A percentile compares a stretch with the other conserved stretches of the same genome.
Conservation (phyloP, 2,797 vertebrate species). For the Sylvilagus floridanus region DNA sequence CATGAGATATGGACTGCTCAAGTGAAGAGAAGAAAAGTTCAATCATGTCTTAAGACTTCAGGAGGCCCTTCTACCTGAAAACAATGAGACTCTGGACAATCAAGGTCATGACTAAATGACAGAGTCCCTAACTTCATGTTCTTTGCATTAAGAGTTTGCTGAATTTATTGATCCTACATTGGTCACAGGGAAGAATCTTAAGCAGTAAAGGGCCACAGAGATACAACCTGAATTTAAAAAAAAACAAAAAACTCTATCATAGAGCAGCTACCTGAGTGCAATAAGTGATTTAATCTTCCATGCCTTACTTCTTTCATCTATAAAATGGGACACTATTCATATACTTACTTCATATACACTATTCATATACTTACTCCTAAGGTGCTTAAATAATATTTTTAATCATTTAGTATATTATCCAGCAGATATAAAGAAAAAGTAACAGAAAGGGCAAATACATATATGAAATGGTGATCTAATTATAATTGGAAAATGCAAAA, state of each 20-base stretch:
- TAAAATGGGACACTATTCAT: background rate
- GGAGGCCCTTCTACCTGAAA: background rate
- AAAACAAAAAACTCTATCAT: background rate
- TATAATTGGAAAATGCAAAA: background rate
- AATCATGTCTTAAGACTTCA: background rate
- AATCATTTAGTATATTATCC: background rate
- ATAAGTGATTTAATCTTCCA: background rate
- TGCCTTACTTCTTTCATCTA: background rate
- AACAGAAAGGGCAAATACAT: background rate
- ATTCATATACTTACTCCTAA: background rate
- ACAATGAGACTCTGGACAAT: background rate
- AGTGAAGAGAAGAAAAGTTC: background rate
- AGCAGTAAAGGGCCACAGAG: background rate
- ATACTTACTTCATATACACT: background rate
- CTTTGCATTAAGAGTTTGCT: background rate
- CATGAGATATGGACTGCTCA: background rate
- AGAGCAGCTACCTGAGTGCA: background rate
- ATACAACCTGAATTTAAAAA: background rate
- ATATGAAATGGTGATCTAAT: background rate
- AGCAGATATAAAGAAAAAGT: background rate
- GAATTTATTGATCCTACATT: background rate
- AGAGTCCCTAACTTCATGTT: background rate
- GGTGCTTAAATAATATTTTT: background rate
- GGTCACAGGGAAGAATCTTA: background rate
- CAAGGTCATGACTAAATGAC: background rate